A percentile compares a stretch with the other conserved stretches of the same genome.
phyloP scores from a whole-genome alignment of 2,797 vertebrate species.

The Coregonus sp. region DNA sequence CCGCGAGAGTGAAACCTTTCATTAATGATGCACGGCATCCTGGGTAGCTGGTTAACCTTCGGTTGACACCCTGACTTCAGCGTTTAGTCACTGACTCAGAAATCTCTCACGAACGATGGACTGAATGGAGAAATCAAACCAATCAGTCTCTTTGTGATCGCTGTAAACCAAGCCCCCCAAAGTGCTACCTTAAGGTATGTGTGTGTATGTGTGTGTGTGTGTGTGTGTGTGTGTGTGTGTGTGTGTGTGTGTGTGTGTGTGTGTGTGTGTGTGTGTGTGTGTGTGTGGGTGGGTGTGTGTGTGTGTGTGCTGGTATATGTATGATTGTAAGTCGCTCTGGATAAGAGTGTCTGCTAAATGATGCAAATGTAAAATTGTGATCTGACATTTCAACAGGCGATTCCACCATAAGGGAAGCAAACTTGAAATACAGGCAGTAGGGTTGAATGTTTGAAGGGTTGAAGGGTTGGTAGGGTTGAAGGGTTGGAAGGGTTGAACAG shows the following conservation, averaged over 20 bases:
- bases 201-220: background rate
- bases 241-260: background rate
- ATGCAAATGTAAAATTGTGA: background rate
- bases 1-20: constrained; percentile 50
- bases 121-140: constrained; percentile 7
- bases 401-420: background rate
- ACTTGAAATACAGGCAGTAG: background rate
- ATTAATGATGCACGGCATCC: constrained; percentile 44
- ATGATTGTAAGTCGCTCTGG: too few species aligned
- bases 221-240: background rate
- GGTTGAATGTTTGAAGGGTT: too few species aligned
- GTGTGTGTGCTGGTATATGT: too few species aligned
- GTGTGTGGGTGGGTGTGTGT: background rate
- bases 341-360: too few species aligned
- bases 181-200: background rate
- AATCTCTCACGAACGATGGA: constrained; percentile 8
- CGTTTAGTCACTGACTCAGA: constrained; percentile 4
- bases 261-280: background rate
- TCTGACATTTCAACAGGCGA: background rate
- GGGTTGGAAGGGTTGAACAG: too few species aligned
- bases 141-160: background rate
- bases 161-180: background rate
- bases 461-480: too few species aligned
- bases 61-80: constrained; percentile 27
- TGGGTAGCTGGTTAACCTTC: constrained; percentile 36